phyloP scores from a whole-genome alignment of 2,113 vertebrate genomes.

The Clarias magur region DNA sequence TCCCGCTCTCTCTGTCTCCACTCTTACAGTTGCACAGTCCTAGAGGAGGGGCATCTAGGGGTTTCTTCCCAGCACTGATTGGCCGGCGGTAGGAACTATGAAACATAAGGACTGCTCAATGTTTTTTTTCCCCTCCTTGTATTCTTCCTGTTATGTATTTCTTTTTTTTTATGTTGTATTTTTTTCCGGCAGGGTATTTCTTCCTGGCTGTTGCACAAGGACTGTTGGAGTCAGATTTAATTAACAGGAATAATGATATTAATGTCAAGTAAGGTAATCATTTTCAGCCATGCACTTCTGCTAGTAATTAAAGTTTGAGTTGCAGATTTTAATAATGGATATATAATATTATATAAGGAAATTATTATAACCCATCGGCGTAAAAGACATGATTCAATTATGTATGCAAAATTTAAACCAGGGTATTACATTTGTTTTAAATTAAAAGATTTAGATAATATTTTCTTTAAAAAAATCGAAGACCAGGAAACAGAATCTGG shows the following conservation, averaged over 20 bases:
- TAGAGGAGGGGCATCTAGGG: slow-evolving; percentile 43
- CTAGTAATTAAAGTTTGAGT: not conserved
- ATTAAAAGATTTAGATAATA: not conserved
- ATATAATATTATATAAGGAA: not conserved
- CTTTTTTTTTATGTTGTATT: not conserved
- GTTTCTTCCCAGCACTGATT: slow-evolving; percentile 56
- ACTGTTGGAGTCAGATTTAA: slow-evolving; percentile 52
- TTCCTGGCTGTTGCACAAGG: slow-evolving; percentile 39
- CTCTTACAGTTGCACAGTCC: slow-evolving; percentile 52
- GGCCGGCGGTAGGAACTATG: slow-evolving; percentile 50
- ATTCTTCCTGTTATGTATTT: slow-evolving; percentile 28
- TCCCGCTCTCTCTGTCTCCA: slow-evolving; percentile 48
- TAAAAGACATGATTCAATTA: not conserved
- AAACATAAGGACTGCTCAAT: slow-evolving; percentile 52
- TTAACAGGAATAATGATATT: slow-evolving; percentile 16
- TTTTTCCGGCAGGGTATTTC: slow-evolving; percentile 13
- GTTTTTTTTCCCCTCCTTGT: slow-evolving; percentile 25
- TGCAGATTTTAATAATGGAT: slow-evolving; percentile 9
- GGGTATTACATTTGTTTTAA: not conserved
- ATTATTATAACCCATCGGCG: not conserved
- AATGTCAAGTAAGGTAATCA: not conserved
- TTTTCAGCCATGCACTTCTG: not conserved
- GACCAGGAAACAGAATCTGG: not conserved
- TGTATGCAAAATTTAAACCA: not conserved
- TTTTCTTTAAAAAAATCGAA: not conserved